Base-by-base conservation (phyloP, 2,113 vertebrate species). In the Ramphastos sulfuratus region DNA sequence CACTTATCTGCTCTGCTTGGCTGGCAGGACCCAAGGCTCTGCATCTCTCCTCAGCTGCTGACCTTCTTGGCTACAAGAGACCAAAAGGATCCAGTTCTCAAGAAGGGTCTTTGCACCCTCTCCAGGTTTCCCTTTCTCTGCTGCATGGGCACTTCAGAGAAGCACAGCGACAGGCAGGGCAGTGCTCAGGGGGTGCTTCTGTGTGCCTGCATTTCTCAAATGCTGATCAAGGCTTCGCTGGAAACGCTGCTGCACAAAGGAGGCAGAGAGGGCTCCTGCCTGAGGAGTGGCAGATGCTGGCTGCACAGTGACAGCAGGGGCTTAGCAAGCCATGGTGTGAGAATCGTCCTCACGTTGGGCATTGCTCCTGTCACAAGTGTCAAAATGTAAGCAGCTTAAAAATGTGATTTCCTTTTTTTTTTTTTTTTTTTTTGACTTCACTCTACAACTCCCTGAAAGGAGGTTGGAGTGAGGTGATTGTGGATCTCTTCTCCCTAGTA, bases 351-450 rank as follows among this genome's bases (percentile, higher is more conserved):
- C 46, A 17, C 4, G 16, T 11, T 87, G 76, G 55, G 28, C 64
- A 50, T 80, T 37, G 14, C 56, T 77, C 67, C n/a, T 42, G 6
- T 10, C 5, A 15, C 9, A 72, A 81, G 64, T 65, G 58, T 81
- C 65, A 78, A 75, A 95, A 90, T 28, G n/a, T 25, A 74, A 71
- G 44, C 76, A 86, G 50, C 58, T 88, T 77, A 23, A 83, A 94
- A 91, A 71, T 21, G 33, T 3, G 7, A 4, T 19, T 12, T 25
- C 8, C 4, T 16, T 31, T 31, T 11, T 12, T 24, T 58, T n/a
- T 19, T 12, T 48, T 48, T 39, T 88, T 75, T 50, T 5, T n/a
- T 46, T 46, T 46, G 6, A 46, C 44, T 46, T 17, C 44, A 46
- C 16, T 46, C 44, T 46, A 21, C 48, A 48, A 10, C 19, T 48